Evolutionary conservation across 2,797 vertebrate genomes (phyloP), one percentile per base, ranked within the genome.

Genomic region (Cryptoprocta ferox): DNA sequence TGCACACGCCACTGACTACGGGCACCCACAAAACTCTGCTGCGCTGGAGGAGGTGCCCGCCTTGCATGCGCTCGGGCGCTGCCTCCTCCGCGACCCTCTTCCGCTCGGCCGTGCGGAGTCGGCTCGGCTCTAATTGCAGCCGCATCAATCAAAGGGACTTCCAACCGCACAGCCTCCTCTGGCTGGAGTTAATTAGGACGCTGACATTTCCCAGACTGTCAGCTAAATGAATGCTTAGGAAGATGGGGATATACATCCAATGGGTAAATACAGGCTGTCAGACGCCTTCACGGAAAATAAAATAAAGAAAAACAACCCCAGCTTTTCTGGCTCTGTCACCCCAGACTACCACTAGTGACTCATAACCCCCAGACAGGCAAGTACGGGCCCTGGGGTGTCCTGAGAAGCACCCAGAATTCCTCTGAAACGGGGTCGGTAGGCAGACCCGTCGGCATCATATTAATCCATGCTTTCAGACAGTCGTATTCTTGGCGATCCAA

Each of bases 191-290:
- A 97, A 98, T 98, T 96, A 98, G 94, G 96, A 97, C 50, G 35
- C 97, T 97, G 97, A 96, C 97, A 98, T 97, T 98, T 97, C 97
- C 97, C 98, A 97, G 95, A 97, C 97, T 97, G 97, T 94, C 98
- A 95, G 97, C 97, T 94, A 96, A 97, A 97, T 95, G 95, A 94
- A 87, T 32, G 92, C 94, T 84, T 78, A 48, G 92, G 97, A 98
- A 94, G 97, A 93, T 85, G 92, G 89, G 96, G 91, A 13, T 39
- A 45, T 19, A 65, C 73, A 24, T 73, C 96, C 94, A 66, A 26
- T 50, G 97, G 93, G 92, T 95, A 97, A 97, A 95, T 35, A 94
- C 94, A 85, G 97, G 93, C 97, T 97, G 97, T 89, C 98, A 95
- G 92, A 5, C 80, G 50, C 83, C 89, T 87, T 65, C 39, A 9